Base-by-base conservation (phyloP, 2,113 vertebrate genomes). In the Bostrychus sinensis region DNA sequence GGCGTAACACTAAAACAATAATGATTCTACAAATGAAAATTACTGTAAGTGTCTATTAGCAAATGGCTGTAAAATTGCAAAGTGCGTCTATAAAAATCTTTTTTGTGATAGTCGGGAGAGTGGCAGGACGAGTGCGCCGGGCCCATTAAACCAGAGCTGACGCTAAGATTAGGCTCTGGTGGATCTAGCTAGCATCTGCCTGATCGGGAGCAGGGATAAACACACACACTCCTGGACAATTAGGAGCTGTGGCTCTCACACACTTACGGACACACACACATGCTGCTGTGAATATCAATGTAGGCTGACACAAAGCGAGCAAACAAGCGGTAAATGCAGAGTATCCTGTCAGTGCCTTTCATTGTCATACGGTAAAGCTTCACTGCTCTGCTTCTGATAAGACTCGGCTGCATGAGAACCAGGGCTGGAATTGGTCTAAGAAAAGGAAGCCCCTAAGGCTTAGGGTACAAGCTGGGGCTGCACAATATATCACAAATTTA, bases 141-240 rank as follows among this genome's bases (percentile, higher is more conserved):
- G 37, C 46, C 83, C 74, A 65, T 88, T 84, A 87, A 90, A 91
- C 78, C 75, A 87, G 81, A 86, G 81, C 72, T 60, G 87, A 91
- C 79, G 72, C 72, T 86, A 81, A 80, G 83, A 91, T 91, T 89
- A 90, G 77, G 54, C 72, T 75, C 64, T 67, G 45, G 43, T 48
- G 62, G 68, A 81, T 86, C 86, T 86, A 25, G 88, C 83, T 83
- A 75, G 80, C 77, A 77, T 76, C 79, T 72, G 80, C 63, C 80
- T 76, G 77, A 87, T 86, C 20, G 61, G n/a, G 60, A 17, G 75
- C 74, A 48, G 81, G 22, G 81, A 89, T 85, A 89, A 87, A 86
- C 83, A 78, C 45, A 80, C 72, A 59, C 57, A 66, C 83, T 89
- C 77, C 77, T 43, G 75, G 75, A 75, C 87, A 90, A 90, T 90